Evolutionary conservation across 2,797 vertebrate species (phyloP), one percentile per base, ranked within the genome.

Genomic region (Galago senegalensis): DNA sequence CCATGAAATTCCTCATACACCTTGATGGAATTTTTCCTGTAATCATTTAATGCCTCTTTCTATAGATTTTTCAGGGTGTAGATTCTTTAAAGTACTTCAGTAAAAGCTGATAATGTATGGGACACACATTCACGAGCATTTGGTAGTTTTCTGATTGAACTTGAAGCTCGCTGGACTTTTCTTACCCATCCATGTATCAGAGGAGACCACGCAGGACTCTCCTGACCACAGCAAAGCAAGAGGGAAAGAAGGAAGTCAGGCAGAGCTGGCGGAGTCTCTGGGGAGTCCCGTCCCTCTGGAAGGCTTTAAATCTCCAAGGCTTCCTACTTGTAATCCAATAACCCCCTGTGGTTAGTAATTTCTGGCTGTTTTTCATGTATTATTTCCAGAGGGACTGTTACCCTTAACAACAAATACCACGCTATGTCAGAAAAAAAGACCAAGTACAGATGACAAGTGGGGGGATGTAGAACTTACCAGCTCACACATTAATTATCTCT

Each of bases 321-420:
- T 94, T 93, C 37, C 25, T 94, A 56, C 46, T 46, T 3, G 1
- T 82, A 88, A 87, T 92, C 56, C 37, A 87, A 17, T 90, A 56
- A 58, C 72, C 11, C 4, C 25, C 31, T n/a, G 27, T 53, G 70
- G 76, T 69, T 83, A 69, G 63, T 40, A 81, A 96, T 73, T 94
- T 91, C 31, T 93, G 77, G 76, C 16, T 46, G 79, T 58, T 93
- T 91, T 81, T 91, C 77, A 79, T 81, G 16, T 87, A 87, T 93
- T 86, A 93, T 95, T 97, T 96, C 20, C 31, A 94, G 40, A 96
- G 37, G 58, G 97, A 96, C 95, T 49, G 92, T 85, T 96, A 72
- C 70, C 81, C 76, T 91, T 86, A 94, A 87, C 46, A 92, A 69
- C 63, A 85, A 94, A 90, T 83, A 61, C 1, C 18, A 60, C 20